Evolutionary conservation across 2,888 invertebrate species (phyloP).

Genomic region (Eumacrocentrus americanus): DNA sequence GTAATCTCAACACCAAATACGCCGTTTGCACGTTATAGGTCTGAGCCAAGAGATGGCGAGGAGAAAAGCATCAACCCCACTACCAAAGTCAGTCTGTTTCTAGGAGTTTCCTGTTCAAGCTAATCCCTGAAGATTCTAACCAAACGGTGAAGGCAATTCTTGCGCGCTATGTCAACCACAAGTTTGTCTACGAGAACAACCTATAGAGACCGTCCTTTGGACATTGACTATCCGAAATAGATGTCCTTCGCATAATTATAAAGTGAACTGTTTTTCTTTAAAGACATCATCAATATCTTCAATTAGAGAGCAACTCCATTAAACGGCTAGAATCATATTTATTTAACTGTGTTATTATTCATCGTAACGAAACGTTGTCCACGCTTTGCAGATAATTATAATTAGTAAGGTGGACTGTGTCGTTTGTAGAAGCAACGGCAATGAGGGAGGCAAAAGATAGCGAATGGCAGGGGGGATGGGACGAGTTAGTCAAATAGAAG

Average conservation of each 20-base stretch:
- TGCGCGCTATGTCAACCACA: too few species aligned
- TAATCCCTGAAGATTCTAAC: neutral
- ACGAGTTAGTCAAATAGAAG: slow-evolving; percentile 22
- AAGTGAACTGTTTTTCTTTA: too few species aligned
- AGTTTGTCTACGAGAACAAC: too few species aligned
- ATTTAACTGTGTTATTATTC: slow-evolving; percentile 5
- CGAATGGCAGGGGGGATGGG: slow-evolving; percentile 19
- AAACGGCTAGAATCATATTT: neutral
- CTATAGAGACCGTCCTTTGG: too few species aligned
- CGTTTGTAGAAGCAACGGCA: slow-evolving; percentile 15
- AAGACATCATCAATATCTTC: too few species aligned
- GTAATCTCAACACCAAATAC: slow-evolving; percentile 56
- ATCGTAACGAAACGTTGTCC: neutral
- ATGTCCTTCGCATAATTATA: neutral
- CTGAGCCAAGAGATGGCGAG: neutral
- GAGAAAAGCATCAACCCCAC: neutral
- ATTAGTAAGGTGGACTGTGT: slow-evolving; percentile 20
- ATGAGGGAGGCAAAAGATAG: slow-evolving; percentile 19
- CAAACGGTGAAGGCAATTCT: neutral
- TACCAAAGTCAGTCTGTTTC: neutral
- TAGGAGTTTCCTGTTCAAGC: neutral
- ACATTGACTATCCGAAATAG: too few species aligned
- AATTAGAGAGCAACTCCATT: neutral
- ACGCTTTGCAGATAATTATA: slow-evolving; percentile 22
- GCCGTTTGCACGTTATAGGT: slow-evolving; percentile 49